A percentile compares a stretch with the other conserved stretches of the same genome.
Evolutionary conservation across 2,888 invertebrate species (phyloP).

Genomic region (Dascillus cervinus): DNA sequence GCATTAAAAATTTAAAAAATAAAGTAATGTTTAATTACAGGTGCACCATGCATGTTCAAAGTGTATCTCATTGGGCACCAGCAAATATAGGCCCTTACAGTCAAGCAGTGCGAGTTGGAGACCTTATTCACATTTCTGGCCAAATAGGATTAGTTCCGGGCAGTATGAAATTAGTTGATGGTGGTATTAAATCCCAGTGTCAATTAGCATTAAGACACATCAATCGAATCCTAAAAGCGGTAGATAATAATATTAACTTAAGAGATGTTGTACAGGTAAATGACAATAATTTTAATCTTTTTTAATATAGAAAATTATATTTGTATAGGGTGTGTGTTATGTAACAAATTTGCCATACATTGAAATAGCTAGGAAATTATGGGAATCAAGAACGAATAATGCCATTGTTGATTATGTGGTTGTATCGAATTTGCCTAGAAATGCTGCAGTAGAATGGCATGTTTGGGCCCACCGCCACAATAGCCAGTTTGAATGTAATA

Average conservation of each 20-base stretch:
- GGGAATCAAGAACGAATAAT: slow-evolving; percentile 76
- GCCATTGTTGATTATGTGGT: slow-evolving; percentile 84
- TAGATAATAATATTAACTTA: slow-evolving; percentile 68
- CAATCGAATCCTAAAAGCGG: slow-evolving; percentile 71
- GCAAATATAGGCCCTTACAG: slow-evolving; percentile 96
- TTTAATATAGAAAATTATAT: not conserved
- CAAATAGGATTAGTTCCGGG: slow-evolving; percentile 88
- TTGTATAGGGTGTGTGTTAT: slow-evolving; percentile 71
- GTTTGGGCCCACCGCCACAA: slow-evolving; percentile 87
- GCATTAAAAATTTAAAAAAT: slow-evolving; percentile 1
- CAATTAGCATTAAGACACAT: slow-evolving; percentile 78
- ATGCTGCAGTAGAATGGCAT: slow-evolving; percentile 85
- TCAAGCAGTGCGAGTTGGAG: slow-evolving; percentile 80
- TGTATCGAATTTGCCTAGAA: slow-evolving; percentile 70
- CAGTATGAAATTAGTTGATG: slow-evolving; percentile 63
- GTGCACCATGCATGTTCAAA: slow-evolving; percentile 88
- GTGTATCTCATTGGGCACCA: slow-evolving; percentile 96
- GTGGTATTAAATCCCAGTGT: slow-evolving; percentile 75
- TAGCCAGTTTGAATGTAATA: slow-evolving; percentile 75
- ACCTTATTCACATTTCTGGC: slow-evolving; percentile 80
- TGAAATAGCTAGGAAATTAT: slow-evolving; percentile 68
- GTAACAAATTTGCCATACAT: slow-evolving; percentile 65
- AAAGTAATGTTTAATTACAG: slow-evolving; percentile 36
- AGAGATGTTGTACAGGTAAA: slow-evolving; percentile 70
- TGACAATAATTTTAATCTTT: slow-evolving; percentile 4